Percentiles rank a stretch among this genome's conserved stretches.
Evolutionary conservation across 1,140 invertebrate species (phyloP).

Genomic region (Drosophila aff.): DNA sequence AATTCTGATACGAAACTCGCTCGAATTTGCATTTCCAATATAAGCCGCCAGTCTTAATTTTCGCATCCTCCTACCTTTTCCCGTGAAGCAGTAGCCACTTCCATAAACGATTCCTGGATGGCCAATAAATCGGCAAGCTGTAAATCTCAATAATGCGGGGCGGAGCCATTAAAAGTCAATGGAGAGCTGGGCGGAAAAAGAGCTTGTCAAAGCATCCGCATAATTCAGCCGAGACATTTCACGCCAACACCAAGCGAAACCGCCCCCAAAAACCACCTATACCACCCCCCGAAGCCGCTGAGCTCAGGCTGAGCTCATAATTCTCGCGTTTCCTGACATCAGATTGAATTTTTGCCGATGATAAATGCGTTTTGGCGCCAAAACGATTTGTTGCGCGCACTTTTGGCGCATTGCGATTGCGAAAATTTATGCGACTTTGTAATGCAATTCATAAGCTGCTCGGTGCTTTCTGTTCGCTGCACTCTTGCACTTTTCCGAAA

Average conservation of each 20-base stretch:
- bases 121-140: constrained; percentile 50
- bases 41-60: constrained; percentile 10
- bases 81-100: background rate
- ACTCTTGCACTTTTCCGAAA: constrained; percentile 34
- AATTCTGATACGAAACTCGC: background rate
- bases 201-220: constrained; percentile 54
- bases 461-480: constrained; percentile 22
- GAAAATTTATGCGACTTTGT: constrained; percentile 75
- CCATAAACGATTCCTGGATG: constrained; percentile 38
- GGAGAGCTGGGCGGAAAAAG: constrained; percentile 48
- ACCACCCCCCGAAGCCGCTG: constrained; percentile 3
- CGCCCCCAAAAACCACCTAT: background rate
- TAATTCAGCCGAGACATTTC: constrained; percentile 44
- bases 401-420: constrained; percentile 55
- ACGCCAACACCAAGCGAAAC: constrained; percentile 16
- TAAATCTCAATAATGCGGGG: constrained; percentile 51
- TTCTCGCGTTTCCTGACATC: constrained; percentile 61
- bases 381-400: constrained; percentile 76
- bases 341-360: constrained; percentile 73
- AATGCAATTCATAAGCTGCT: constrained; percentile 76
- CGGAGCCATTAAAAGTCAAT: constrained; percentile 52
- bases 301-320: constrained; percentile 58
- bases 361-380: constrained; percentile 66
- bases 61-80: background rate
- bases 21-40: constrained; percentile 1